A percentile compares a stretch with the other conserved stretches of the same genome.
phyloP scores from a whole-genome alignment of 2,113 vertebrate genomes.

The Leucoraja erinaceus region DNA sequence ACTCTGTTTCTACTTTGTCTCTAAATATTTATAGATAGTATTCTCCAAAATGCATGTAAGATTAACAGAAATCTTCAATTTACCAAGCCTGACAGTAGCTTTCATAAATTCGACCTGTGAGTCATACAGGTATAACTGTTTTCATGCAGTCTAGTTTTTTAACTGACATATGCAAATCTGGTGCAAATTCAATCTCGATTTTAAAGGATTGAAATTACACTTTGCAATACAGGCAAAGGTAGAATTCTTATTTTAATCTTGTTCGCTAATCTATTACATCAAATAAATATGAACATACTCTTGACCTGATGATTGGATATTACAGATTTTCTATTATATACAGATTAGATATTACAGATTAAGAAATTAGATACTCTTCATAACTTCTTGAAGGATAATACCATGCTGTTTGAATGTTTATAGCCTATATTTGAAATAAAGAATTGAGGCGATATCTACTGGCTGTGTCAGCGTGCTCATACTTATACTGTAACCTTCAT shows the following conservation, averaged over 20 bases:
- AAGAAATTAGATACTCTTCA: background rate
- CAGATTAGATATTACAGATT: background rate
- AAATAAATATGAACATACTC: background rate
- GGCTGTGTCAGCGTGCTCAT: slow-evolving; percentile 11
- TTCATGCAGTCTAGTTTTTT: background rate
- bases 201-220: background rate
- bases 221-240: background rate
- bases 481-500: slow-evolving; percentile 14
- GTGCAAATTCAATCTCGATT: background rate
- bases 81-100: background rate
- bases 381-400: slow-evolving; percentile 16
- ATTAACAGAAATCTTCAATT: background rate
- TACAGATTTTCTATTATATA: too few species aligned
- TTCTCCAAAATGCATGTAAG: background rate
- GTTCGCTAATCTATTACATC: background rate
- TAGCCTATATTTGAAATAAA: background rate
- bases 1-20: too few species aligned
- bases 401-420: slow-evolving; percentile 7
- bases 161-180: background rate
- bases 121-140: background rate
- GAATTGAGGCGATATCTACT: background rate
- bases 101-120: background rate
- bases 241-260: background rate
- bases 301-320: background rate
- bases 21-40: background rate